Conservation (phyloP, 2,888 invertebrate genomes). For the Phoenoteleia sp. region DNA sequence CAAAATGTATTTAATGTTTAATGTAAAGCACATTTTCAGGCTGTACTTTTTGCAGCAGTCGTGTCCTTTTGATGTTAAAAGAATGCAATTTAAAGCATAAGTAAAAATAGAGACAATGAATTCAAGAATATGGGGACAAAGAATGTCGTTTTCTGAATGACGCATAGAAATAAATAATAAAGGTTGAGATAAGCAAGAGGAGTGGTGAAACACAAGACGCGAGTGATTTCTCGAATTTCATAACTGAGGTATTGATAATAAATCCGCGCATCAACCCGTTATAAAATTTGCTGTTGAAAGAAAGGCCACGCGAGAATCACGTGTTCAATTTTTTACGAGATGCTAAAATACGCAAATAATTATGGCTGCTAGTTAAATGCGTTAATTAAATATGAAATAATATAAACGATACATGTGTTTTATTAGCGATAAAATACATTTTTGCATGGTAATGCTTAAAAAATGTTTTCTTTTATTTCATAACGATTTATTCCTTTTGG, state of each 20-base stretch:
- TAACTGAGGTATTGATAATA: neutral
- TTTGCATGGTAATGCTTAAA: too few species aligned
- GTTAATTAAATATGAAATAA: too few species aligned
- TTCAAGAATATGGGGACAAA: slow-evolving; percentile 47
- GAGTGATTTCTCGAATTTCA: slow-evolving; percentile 1
- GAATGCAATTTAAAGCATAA: slow-evolving; percentile 64
- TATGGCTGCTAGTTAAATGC: too few species aligned
- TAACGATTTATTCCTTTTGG: too few species aligned
- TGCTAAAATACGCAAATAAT: too few species aligned
- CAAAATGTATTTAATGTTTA: slow-evolving; percentile 67
- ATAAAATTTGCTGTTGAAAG: too few species aligned
- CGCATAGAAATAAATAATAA: slow-evolving; percentile 48
- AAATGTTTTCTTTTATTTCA: too few species aligned
- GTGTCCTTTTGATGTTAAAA: slow-evolving; percentile 63
- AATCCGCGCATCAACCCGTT: too few species aligned
- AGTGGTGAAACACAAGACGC: slow-evolving; percentile 22
- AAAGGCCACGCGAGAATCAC: too few species aligned
- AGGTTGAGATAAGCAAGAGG: neutral
- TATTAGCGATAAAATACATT: too few species aligned
- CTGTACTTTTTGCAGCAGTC: slow-evolving; percentile 60
- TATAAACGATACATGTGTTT: too few species aligned
- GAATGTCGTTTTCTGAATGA: slow-evolving; percentile 32
- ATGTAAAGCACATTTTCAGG: slow-evolving; percentile 67
- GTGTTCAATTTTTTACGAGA: too few species aligned
- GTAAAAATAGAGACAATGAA: slow-evolving; percentile 65